phyloP scores from a whole-genome alignment of 2,113 vertebrate genomes.

The Rhinopithecus roxellana region DNA sequence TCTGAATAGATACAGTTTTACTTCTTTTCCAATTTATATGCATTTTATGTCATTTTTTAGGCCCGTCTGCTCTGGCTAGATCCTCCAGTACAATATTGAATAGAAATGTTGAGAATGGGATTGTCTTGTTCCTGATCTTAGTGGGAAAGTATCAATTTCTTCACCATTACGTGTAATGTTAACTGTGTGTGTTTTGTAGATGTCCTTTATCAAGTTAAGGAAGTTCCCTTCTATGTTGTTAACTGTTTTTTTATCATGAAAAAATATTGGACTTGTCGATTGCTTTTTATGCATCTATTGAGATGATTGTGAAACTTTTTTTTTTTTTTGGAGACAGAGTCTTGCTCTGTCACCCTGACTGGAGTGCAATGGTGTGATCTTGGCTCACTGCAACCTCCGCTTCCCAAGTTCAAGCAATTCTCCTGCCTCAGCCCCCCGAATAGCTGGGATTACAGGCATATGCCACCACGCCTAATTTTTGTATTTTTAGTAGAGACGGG shows the following conservation, averaged over 20 bases:
- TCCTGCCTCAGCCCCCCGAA: too few relatives aligned
- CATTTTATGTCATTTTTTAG: not conserved
- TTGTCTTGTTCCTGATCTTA: not conserved
- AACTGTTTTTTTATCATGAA: not conserved
- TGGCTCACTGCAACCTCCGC: too few relatives aligned
- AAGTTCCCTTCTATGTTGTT: not conserved
- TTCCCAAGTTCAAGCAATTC: too few relatives aligned
- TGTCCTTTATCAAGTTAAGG: not conserved
- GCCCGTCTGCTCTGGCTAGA: not conserved
- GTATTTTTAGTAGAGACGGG: too few relatives aligned
- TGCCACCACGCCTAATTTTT: too few relatives aligned
- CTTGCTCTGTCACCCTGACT: too few relatives aligned
- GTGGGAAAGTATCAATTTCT: not conserved
- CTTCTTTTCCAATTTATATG: not conserved
- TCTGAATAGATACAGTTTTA: not conserved
- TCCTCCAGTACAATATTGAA: not conserved
- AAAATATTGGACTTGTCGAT: not conserved
- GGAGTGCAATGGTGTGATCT: too few relatives aligned
- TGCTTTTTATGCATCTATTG: not conserved
- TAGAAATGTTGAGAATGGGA: not conserved
- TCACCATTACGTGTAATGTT: not conserved
- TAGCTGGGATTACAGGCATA: too few relatives aligned
- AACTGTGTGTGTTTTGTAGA: not conserved
- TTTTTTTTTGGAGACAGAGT: too few relatives aligned
- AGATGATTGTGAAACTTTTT: not conserved